These are phyloP conservation scores for Morpho helenor DNA, from an alignment of 2,888 invertebrate species.

Conservation along the genomic window DNA sequence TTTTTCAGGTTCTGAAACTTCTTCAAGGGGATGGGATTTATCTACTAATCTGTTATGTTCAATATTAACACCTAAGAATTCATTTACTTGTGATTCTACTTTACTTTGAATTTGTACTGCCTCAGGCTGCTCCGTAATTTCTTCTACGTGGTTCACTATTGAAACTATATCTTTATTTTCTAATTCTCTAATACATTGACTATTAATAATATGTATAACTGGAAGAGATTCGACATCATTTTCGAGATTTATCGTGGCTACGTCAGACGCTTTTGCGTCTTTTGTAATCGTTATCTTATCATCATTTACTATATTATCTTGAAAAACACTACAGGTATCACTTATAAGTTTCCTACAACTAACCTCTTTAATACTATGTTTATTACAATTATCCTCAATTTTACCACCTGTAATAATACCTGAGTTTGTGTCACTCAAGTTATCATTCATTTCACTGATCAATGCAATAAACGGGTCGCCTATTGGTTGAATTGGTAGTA, in stretches of 20 bases:
- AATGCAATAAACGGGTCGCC: not conserved
- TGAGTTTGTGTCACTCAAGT: not conserved
- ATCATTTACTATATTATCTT: not conserved
- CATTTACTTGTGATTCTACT: constrained; percentile 22
- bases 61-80: constrained; percentile 13
- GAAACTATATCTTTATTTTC: constrained; percentile 15
- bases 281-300: not conserved
- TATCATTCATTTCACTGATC: not conserved
- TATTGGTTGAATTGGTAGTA: not conserved
- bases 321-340: not conserved
- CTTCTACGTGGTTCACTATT: constrained; percentile 11
- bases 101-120: constrained; percentile 59
- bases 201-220: constrained; percentile 14
- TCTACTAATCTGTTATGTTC: constrained; percentile 12
- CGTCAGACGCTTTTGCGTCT: not conserved
- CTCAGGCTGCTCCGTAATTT: constrained; percentile 45
- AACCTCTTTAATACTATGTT: not conserved
- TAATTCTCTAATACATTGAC: constrained; percentile 12
- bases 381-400: not conserved
- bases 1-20: constrained; percentile 45
- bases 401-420: too few relatives aligned
- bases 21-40: constrained; percentile 12
- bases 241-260: constrained; percentile 6
- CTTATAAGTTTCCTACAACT: not conserved
- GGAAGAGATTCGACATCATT: constrained; percentile 10